phyloP scores from a whole-genome alignment of 2,113 vertebrate genomes.

The Pygathrix nemaeus region DNA sequence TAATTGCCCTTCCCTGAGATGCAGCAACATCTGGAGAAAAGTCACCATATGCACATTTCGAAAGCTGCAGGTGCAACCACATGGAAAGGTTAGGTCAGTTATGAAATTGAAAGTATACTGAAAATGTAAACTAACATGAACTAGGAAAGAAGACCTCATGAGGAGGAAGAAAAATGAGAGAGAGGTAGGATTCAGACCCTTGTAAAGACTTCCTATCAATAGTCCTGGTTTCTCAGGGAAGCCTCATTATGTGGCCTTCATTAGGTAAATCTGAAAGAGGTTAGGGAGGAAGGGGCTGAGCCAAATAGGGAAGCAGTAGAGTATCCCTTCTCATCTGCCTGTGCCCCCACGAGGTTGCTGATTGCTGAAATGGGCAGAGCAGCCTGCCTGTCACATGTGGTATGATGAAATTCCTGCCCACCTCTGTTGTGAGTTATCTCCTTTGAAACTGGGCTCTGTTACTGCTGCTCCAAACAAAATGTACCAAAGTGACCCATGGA shows the following conservation, averaged over 20 bases:
- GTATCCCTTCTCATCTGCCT: no score
- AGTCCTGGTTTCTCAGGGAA: not conserved
- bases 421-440: not conserved
- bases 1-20: not conserved
- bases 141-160: not conserved
- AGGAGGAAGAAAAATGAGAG: not conserved
- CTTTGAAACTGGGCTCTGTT: not conserved
- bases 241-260: not conserved
- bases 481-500: not conserved
- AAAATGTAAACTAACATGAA: not conserved
- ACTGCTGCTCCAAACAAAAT: not conserved
- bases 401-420: not conserved
- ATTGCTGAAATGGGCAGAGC: no score
- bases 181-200: not conserved
- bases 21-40: not conserved
- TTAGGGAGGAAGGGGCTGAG: not conserved
- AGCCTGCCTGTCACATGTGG: accelerated
- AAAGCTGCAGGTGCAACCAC: not conserved
- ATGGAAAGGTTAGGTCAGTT: not conserved
- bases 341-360: no score
- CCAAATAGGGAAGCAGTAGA: not conserved
- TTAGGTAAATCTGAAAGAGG: not conserved
- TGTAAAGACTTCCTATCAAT: no score
- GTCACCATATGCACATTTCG: not conserved
- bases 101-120: not conserved